Base-by-base conservation (phyloP, 2,888 invertebrate species). In the Nycteola revayana region DNA sequence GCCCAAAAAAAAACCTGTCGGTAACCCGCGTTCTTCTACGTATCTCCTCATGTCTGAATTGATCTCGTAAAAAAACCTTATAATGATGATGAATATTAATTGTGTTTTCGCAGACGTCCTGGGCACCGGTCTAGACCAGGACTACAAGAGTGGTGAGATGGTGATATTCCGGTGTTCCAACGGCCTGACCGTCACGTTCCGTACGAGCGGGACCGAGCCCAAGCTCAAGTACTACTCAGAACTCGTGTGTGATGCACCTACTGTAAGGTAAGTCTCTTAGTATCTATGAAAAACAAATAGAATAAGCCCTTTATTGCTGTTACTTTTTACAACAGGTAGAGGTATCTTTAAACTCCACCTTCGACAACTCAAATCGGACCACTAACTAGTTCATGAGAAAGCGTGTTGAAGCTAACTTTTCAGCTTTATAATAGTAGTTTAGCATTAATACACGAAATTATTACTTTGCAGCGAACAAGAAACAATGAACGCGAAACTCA, bases 141-240 rank as follows among this genome's bases (percentile, higher is more conserved):
- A 82, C 40, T 87, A 89, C 73, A 72, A 66, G 1, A 66, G 76
- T 25, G 98, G 56, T 91, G 93, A 99, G 84, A 99, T 99, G 99
- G 94, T 99, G 32, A 98, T 98, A 6, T 97, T 99, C 77, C 93
- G 92, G 5, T 97, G 99, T 77, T 89, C 90, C 32, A 96, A 95
- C 80, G 98, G 97, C 0, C 90, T 96, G 46, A 93, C 94, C 5
- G 92, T 95, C 1, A 98, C 98, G 0, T 83, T 99, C 18, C 91
- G 99, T 49, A 98, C 98, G 1, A 98, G 98, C 75, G 99, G 99
- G 26, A 99, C 99, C 0, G 99, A 99, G 77, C 99, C 99, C 24
- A 99, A 99, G 81, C 92, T 99, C 61, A 99, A 99, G 87, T 99
- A 98, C 83, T 99, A 99, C 84, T 95, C 96, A 0, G 99, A 98